phyloP scores from a whole-genome alignment of 2,888 invertebrate species.

The Latheticus oryzae region DNA sequence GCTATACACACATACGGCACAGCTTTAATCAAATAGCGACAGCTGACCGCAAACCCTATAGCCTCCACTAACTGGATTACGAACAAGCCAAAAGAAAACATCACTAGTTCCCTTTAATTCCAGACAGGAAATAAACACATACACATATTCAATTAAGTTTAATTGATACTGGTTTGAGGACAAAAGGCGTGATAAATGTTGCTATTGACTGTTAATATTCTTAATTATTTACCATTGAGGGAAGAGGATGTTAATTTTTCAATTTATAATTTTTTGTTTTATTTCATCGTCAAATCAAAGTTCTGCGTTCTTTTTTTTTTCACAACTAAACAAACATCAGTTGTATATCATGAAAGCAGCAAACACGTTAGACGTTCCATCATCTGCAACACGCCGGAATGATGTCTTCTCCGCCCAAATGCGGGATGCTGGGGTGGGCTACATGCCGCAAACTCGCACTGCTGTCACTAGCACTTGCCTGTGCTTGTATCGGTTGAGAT shows the following conservation, averaged over 20 bases:
- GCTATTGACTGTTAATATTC: constrained; percentile 12
- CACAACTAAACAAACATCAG: too few relatives aligned
- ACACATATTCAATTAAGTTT: constrained; percentile 36
- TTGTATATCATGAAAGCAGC: too few relatives aligned
- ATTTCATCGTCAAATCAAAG: too few relatives aligned
- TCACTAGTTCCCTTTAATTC: constrained; percentile 21
- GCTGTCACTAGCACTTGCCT: constrained; percentile 57
- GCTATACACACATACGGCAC: constrained; percentile 42
- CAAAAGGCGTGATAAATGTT: constrained; percentile 20
- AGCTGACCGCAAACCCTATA: constrained; percentile 44
- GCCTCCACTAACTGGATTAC: constrained; percentile 41
- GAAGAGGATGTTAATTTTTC: constrained; percentile 20
- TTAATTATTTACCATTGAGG: constrained; percentile 17
- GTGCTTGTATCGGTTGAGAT: constrained; percentile 57
- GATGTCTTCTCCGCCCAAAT: constrained; percentile 56
- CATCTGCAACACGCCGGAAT: constrained; percentile 55
- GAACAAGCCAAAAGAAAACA: constrained; percentile 41
- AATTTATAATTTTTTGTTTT: constrained; percentile 12
- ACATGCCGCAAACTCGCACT: constrained; percentile 56
- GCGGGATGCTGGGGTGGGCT: constrained; percentile 53
- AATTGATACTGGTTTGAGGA: constrained; percentile 33
- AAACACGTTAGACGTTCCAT: constrained; percentile 48
- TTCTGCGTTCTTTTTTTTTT: too few relatives aligned
- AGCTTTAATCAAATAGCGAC: constrained; percentile 43
- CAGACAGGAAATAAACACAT: constrained; percentile 35